Percentiles rank a stretch among this genome's conserved stretches.
phyloP scores from a whole-genome alignment of 2,113 vertebrate species.

The Globicephala melas region DNA sequence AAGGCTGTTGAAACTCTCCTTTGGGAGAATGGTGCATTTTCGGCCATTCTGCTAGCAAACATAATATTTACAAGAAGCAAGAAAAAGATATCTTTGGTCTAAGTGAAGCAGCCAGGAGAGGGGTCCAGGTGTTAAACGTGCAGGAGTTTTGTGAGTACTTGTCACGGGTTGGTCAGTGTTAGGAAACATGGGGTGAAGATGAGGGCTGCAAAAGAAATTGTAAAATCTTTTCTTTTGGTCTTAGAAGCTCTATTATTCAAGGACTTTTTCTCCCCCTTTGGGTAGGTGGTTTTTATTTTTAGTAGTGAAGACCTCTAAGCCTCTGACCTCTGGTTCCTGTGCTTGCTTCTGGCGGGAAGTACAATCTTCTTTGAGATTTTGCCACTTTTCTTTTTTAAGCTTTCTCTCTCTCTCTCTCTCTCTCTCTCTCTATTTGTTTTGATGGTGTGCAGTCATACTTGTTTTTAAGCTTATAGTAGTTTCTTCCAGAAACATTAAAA shows the following conservation, averaged over 20 bases:
- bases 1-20: background rate
- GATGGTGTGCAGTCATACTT: background rate
- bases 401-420: no score
- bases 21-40: background rate
- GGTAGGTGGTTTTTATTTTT: conserved; percentile 21
- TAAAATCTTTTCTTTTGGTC: background rate
- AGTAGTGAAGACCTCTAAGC: background rate
- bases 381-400: background rate
- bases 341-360: background rate
- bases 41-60: background rate
- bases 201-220: background rate
- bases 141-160: background rate
- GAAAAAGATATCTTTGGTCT: background rate
- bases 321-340: conserved; percentile 11
- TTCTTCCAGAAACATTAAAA: background rate
- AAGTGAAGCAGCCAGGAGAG: background rate
- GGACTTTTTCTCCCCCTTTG: background rate
- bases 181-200: background rate
- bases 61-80: background rate
- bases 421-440: background rate
- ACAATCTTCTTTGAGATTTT: background rate
- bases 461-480: conserved; percentile 14
- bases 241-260: background rate
- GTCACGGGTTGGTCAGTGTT: background rate
- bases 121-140: background rate